Evolutionary conservation across 2,888 invertebrate species (phyloP), one percentile per base, ranked within the genome.

Genomic region (Heliconius ismenius): DNA sequence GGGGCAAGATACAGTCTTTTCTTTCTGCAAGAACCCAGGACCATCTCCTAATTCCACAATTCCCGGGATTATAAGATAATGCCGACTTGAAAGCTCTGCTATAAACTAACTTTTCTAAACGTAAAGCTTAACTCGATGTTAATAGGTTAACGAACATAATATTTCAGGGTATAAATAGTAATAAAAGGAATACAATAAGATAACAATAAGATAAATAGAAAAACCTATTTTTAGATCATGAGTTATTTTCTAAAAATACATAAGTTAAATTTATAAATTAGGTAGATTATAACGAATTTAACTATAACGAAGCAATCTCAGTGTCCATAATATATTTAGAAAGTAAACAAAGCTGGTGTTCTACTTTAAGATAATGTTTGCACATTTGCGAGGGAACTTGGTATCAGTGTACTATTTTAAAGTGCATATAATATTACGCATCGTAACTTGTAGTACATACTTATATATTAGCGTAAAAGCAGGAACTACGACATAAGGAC

Each of bases 311-410:
- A n/a, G 11, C 36, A 36, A 24, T n/a, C 6, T n/a, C 9, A 18
- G n/a, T n/a, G 36, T 65, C 13, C 11, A 21, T 3, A 21, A 11
- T 65, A 36, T 36, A 65, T 36, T 36, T 21, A 65, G 65, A 65
- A 64, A 65, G 36, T 36, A 65, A 65, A 36, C 65, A 65, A 36
- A 18, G 32, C 9, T 3, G 36, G 65, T 65, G 36, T 65, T 65
- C 65, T 36, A 36, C 65, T 65, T 65, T 10, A 11, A 65, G 65
- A 65, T n/a, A n/a, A 64, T 21, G 54, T 9, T n/a, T 49, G 18
- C 18, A 49, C 43, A 43, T 43, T 43, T 18, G 43, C 43, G 3
- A 54, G 9, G 54, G 21, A n/a, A 21, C 9, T 54, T 21, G 54
- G 21, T 54, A 54, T 54, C 54, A 54, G 21, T 54, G 21, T 10